Conservation (phyloP, 2,797 vertebrate genomes). For the Linurgus olivaceus region DNA sequence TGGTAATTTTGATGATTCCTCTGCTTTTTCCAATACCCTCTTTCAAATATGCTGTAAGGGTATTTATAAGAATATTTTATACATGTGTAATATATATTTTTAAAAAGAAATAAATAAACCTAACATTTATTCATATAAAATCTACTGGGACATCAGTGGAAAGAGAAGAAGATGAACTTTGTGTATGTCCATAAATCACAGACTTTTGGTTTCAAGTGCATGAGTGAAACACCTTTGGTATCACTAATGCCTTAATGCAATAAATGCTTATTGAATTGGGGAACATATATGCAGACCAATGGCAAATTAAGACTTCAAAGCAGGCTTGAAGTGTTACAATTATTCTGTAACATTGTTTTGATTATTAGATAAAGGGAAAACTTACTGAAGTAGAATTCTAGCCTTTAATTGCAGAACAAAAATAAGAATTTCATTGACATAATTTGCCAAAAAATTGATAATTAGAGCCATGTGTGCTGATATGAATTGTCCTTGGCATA, state of each 20-base stretch:
- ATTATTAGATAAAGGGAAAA: background rate
- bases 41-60: background rate
- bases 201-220: background rate
- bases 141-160: background rate
- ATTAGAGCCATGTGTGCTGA: background rate
- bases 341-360: background rate
- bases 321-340: background rate
- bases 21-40: background rate
- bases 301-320: background rate
- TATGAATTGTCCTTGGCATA: background rate
- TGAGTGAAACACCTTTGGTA: background rate
- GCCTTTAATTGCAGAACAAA: background rate
- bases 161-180: background rate
- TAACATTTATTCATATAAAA: background rate
- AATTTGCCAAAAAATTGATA: background rate
- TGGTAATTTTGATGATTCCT: background rate
- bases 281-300: background rate
- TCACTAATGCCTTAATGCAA: background rate
- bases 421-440: background rate
- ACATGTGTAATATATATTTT: background rate
- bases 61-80: background rate
- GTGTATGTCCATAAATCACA: background rate
- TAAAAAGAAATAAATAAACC: background rate
- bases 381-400: background rate
- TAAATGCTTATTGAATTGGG: background rate